Percentiles rank a stretch among this genome's conserved stretches.
Evolutionary conservation across 2,113 vertebrate species (phyloP).

Genomic region (Odocoileus virginianus): DNA sequence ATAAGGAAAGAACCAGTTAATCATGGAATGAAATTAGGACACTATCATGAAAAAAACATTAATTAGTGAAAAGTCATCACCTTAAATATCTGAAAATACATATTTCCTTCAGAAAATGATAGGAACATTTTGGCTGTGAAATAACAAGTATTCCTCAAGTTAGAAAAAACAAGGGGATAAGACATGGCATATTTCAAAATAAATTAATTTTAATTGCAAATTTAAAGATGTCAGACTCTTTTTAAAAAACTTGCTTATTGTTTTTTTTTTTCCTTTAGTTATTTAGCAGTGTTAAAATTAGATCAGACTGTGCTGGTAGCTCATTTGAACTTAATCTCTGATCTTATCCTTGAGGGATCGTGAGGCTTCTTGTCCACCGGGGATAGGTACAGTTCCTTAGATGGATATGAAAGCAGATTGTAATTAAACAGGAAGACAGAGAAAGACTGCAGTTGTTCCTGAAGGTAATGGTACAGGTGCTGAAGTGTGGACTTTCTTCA

Average conservation of each 20-base stretch:
- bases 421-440: neutral
- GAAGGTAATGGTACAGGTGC: neutral
- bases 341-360: conserved; percentile 46
- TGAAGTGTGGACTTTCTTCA: rapidly evolving
- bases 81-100: neutral
- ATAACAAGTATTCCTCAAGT: neutral
- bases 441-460: rapidly evolving
- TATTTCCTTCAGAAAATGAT: neutral
- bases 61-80: neutral
- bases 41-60: neutral
- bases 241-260: neutral
- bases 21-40: neutral
- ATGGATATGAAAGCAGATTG: neutral
- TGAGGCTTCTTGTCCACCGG: conserved; percentile 56
- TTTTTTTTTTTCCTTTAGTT: conserved; percentile 51
- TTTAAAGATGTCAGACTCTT: neutral
- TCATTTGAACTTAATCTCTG: conserved; percentile 51
- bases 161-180: neutral
- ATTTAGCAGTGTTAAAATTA: conserved; percentile 71
- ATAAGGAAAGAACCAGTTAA: neutral
- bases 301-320: conserved; percentile 41
- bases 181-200: neutral
- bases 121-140: neutral
- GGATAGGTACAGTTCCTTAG: conserved; percentile 24
- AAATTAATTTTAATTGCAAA: neutral